These are phyloP conservation scores for Bufo gargarizans DNA, from an alignment of 2,113 vertebrate species.

Conservation along the genomic window DNA sequence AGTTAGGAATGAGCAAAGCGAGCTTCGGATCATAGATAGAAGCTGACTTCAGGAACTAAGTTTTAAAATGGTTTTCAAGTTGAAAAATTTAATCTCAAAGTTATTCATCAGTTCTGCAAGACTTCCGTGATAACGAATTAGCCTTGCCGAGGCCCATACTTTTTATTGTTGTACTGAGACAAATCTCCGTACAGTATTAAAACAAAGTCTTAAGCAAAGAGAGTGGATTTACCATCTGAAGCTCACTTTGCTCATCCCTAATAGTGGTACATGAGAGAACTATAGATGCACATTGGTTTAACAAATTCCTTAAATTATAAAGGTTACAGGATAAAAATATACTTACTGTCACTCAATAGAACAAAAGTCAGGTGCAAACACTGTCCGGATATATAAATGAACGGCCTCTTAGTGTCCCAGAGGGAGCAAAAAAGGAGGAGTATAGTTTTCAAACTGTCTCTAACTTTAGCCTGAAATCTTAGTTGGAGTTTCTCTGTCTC, in stretches of 20 bases:
- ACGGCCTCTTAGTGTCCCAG: constrained; percentile 21
- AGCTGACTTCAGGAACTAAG: too few species aligned
- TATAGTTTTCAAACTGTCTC: constrained; percentile 49
- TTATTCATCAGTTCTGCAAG: too few species aligned
- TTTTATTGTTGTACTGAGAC: too few species aligned
- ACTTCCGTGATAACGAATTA: too few species aligned
- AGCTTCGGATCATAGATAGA: too few species aligned
- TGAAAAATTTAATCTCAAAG: too few species aligned
- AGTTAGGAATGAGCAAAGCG: too few species aligned
- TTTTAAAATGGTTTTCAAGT: too few species aligned
- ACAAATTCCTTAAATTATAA: neutral
- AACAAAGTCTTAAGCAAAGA: too few species aligned
- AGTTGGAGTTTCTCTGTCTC: constrained; percentile 51
- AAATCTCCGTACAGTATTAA: too few species aligned
- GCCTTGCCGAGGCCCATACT: too few species aligned
- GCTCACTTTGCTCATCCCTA: neutral
- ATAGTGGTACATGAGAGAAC: neutral
- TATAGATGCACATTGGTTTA: neutral
- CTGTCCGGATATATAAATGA: constrained; percentile 23
- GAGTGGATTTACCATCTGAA: too few species aligned
- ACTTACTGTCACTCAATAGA: neutral
- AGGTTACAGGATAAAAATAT: neutral
- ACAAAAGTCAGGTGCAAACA: constrained; percentile 27
- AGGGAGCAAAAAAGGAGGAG: constrained; percentile 52
- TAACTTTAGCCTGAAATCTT: constrained; percentile 59